phyloP scores from a whole-genome alignment of 2,888 invertebrate genomes.

The Sipha maydis region DNA sequence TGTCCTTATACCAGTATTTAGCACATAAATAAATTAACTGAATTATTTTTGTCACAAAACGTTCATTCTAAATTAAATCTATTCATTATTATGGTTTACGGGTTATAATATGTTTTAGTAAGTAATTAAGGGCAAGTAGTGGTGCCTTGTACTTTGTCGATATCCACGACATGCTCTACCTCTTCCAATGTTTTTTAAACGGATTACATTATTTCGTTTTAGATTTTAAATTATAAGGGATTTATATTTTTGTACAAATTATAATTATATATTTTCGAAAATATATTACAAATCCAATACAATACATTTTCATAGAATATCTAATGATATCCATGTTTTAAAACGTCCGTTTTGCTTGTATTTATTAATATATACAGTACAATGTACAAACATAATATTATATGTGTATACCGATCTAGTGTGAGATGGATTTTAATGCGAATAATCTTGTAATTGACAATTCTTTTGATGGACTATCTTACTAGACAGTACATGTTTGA shows the following conservation, averaged over 20 bases:
- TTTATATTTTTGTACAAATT: background rate
- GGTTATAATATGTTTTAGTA: no score
- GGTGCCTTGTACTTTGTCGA: background rate
- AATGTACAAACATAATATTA: background rate
- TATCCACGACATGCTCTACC: background rate
- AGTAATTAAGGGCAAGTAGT: no score
- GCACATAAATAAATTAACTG: no score
- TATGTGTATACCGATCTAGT: background rate
- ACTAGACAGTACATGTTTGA: constrained; percentile 29
- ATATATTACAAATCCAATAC: background rate
- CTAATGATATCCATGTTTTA: background rate
- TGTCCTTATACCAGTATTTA: no score
- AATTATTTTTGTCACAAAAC: no score
- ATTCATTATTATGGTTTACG: no score
- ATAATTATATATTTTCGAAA: no score
- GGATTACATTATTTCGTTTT: background rate
- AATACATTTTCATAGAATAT: background rate
- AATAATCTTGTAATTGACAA: background rate
- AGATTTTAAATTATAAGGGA: background rate
- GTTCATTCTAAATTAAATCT: no score
- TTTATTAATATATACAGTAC: background rate
- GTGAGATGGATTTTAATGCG: no score
- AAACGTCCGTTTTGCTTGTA: background rate
- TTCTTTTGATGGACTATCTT: background rate
- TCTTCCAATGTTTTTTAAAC: background rate